Percentiles rank a stretch among this genome's conserved stretches.
These are phyloP conservation scores for Stramonita haemastoma DNA, from an alignment of 2,888 invertebrate species.

Conservation along the genomic window DNA sequence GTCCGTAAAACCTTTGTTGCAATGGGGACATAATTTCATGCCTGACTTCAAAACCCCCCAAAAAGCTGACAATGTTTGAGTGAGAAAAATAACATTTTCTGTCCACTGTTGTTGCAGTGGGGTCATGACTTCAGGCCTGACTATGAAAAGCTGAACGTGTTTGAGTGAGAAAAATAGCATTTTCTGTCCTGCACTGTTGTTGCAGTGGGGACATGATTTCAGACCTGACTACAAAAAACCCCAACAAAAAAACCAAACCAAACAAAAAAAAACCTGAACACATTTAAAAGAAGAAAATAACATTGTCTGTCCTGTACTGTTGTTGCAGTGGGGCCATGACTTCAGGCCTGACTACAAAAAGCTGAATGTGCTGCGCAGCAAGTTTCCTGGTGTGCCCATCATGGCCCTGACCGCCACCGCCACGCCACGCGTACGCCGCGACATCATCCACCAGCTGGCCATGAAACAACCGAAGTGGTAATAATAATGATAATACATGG, in stretches of 20 bases:
- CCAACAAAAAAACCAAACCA: too few relatives aligned
- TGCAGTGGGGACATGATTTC: conserved; percentile 91
- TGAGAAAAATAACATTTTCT: too few relatives aligned
- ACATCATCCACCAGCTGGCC: conserved; percentile 90
- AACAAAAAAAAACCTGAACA: conserved; percentile 83
- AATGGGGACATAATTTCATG: conserved; percentile 92
- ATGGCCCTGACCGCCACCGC: conserved; percentile 96
- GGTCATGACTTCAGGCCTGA: conserved; percentile 88
- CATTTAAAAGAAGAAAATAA: too few relatives aligned
- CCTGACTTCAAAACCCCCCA: conserved; percentile 90
- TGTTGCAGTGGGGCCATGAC: conserved; percentile 91
- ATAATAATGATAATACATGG: too few relatives aligned
- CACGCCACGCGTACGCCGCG: conserved; percentile 91
- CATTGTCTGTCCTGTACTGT: neutral
- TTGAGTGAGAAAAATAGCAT: too few relatives aligned
- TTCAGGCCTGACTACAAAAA: conserved; percentile 87
- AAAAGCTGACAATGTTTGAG: too few relatives aligned
- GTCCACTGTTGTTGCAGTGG: conserved; percentile 81
- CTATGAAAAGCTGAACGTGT: conserved; percentile 84
- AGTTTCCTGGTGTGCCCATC: conserved; percentile 86
- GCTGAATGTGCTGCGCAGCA: conserved; percentile 84
- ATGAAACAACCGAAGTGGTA: conserved; percentile 77
- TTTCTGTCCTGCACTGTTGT: neutral
- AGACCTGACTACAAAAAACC: conserved; percentile 88
- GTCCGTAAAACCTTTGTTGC: conserved; percentile 41